Percentiles rank a stretch among this genome's conserved stretches.
Conservation (phyloP, 2,797 vertebrate species). For the Falco biarmicus region DNA sequence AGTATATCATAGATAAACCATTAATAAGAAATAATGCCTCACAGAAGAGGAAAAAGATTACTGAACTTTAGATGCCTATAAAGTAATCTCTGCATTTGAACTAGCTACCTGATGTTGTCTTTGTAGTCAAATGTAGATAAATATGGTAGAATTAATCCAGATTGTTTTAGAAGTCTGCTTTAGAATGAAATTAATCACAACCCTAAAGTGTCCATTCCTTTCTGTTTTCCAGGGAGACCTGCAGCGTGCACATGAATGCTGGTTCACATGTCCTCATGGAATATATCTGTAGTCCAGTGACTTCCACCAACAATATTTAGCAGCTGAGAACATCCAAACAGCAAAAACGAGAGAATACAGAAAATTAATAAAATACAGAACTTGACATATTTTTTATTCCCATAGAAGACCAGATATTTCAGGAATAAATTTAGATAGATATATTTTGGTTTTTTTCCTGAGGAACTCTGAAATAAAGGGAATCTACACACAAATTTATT, state of each 20-base stretch:
- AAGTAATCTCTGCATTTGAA: neutral
- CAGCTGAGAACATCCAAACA: neutral
- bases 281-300: neutral
- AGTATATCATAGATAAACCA: neutral
- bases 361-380: neutral
- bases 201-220: neutral
- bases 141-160: neutral
- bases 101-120: neutral
- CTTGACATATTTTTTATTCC: neutral
- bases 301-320: neutral
- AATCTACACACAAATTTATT: neutral
- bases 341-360: neutral
- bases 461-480: neutral
- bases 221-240: neutral
- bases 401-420: neutral
- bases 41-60: neutral
- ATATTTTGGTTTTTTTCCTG: neutral
- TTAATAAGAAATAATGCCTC: neutral
- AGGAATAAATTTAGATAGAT: neutral
- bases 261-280: neutral
- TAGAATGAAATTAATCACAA: neutral
- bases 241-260: neutral
- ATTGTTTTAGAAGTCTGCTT: neutral
- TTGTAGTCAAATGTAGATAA: neutral
- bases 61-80: neutral